Percentiles rank a stretch among this genome's conserved stretches.
phyloP scores from a whole-genome alignment of 2,113 vertebrate species.

The Petaurus breviceps region DNA sequence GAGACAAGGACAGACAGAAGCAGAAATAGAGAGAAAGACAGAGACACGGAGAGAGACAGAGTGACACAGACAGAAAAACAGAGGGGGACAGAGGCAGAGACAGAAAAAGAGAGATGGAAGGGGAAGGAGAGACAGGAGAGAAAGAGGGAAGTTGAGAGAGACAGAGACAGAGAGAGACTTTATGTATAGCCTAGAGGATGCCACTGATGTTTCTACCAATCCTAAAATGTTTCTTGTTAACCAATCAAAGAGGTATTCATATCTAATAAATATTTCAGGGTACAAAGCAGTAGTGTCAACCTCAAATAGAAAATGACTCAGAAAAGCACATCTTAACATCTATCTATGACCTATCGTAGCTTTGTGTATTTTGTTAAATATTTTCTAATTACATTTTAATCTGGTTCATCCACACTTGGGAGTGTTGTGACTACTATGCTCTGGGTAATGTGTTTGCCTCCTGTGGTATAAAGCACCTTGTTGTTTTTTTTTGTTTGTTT shows the following conservation, averaged over 20 bases:
- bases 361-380: neutral
- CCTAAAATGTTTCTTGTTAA: neutral
- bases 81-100: too few relatives aligned
- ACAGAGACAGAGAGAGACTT: neutral
- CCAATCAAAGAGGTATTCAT: neutral
- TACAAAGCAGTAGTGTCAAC: too few relatives aligned
- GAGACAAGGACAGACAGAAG: too few relatives aligned
- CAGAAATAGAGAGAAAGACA: too few relatives aligned
- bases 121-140: too few relatives aligned
- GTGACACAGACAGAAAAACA: too few relatives aligned
- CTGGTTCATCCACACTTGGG: neutral
- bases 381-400: neutral
- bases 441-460: neutral
- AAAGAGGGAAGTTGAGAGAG: too few relatives aligned
- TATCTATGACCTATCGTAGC: neutral
- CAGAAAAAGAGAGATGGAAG: too few relatives aligned
- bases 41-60: too few relatives aligned
- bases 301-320: neutral
- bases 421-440: neutral
- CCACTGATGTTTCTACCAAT: neutral
- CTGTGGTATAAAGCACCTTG: neutral
- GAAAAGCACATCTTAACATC: neutral
- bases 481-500: too few relatives aligned
- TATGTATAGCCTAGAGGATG: too few relatives aligned
- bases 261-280: neutral